Evolutionary conservation across 2,797 vertebrate genomes (phyloP), one percentile per base, ranked within the genome.

Genomic region (Lagorchestes hirsutus): DNA sequence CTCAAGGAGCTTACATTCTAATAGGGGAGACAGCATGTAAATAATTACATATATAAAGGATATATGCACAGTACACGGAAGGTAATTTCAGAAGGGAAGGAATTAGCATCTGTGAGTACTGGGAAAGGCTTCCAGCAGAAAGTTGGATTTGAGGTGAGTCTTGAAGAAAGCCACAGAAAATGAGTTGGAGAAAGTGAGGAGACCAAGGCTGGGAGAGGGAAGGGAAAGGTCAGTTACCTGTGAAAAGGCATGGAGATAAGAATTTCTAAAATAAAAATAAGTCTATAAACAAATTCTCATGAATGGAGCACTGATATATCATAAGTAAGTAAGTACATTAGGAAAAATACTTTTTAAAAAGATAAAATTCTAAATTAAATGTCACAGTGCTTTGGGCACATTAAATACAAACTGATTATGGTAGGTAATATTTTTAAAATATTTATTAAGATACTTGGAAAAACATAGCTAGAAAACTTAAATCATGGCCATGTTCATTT

Each of bases 351-450:
- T 92, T 58, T 54, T 90, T 92, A 96, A 95, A 67, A 96, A 94
- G 96, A 91, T 90, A 90, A 93, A 9, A 92, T 74, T 92, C 93
- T 93, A 96, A 96, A 93, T 90, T 95, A 3, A 96, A 91, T 91
- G 22, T n/a, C 31, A 58, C 93, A 90, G 10, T 55, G n/a, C 74
- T 55, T 40, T 94, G 91, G 46, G 91, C 55, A 56, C 18, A 97
- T 50, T 6, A 50, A 46, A 91, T 34, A 95, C 3, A 91, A 91
- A 92, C 74, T 58, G n/a, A 96, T 13, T 34, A 95, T 29, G 92
- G 59, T 29, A 96, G 34, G 54, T 91, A 87, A 40, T 90, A 90
- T 74, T 97, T 93, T 95, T 40, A 28, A 92, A 93, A 94, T 54
- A 58, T 52, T 0, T 67, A 34, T 55, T 93, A 90, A 94, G 11